Conservation (phyloP, 2,113 vertebrate species). For the Excalfactoria chinensis region DNA sequence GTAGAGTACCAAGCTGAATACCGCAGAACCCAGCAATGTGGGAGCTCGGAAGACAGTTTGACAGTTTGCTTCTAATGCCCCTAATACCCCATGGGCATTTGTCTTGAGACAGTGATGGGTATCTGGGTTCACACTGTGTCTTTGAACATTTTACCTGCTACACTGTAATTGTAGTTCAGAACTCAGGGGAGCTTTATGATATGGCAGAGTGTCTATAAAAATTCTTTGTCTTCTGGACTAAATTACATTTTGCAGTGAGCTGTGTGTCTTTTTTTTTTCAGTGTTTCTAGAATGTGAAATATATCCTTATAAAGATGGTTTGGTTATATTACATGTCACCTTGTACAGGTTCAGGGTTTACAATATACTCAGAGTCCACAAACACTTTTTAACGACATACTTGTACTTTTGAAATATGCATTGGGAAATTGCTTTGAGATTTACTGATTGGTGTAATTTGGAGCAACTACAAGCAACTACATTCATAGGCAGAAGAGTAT, state of each 20-base stretch:
- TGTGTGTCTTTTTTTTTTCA: background rate
- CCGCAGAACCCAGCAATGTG: background rate
- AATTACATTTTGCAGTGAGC: background rate
- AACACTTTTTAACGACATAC: constrained; percentile 2
- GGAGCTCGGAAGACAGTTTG: background rate
- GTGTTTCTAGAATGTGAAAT: background rate
- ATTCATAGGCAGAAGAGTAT: background rate
- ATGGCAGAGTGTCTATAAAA: background rate
- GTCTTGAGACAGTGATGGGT: background rate
- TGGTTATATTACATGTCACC: background rate
- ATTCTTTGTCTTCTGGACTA: background rate
- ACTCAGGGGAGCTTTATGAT: background rate
- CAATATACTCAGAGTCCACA: background rate
- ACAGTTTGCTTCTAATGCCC: background rate
- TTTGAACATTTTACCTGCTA: background rate
- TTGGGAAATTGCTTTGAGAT: background rate
- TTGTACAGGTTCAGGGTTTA: background rate
- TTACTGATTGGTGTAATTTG: background rate
- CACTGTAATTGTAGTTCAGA: background rate
- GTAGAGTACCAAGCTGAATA: background rate
- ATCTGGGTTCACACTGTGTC: background rate
- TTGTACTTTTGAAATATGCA: background rate
- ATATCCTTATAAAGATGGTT: background rate
- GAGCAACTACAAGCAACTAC: background rate
- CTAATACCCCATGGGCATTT: background rate